Base-by-base conservation (phyloP, 2,888 invertebrate species). In the Megastigmus dorsalis region DNA sequence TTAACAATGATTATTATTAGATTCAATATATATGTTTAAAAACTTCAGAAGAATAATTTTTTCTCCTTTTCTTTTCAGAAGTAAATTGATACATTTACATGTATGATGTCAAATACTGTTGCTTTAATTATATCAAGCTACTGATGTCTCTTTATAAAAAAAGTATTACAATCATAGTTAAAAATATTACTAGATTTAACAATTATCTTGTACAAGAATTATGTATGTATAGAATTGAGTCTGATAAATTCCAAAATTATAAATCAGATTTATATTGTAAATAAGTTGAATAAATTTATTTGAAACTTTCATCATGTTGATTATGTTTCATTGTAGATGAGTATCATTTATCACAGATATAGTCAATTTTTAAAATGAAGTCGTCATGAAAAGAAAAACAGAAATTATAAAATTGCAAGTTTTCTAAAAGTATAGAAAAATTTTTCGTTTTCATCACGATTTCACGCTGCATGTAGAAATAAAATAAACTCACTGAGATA, bases 261-360 rank as follows among this genome's bases (percentile, higher is more conserved):
- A 48, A 60, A 52, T 59, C 41, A 38, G 41, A 23, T 48, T 68
- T 45, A 50, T 41, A 62, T 52, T 74, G 45, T 62, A 62, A 69
- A 75, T 71, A 60, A 67, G 60, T 38, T 55, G 28, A 71, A 67
- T 71, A 62, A 71, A 54, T 55, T 65, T 50, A 70, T 36, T 60
- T 60, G 26, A 67, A 71, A 67, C 55, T 26, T 62, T 75, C 33
- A 62, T 55, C 9, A 10, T 63, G 13, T 67, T 69, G 54, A 62
- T 62, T 70, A 74, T 73, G 62, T 77, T 75, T 73, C 69, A 69
- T 73, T 62, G 43, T 38, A 60, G 45, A 62, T 72, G 75, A 76
- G 79, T 79, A 78, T 78, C 74, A 80, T 81, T 84, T 86, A 86
- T 86, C 86, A 86, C 86, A 86, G 85, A 84, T 77, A 70, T 79